Base-by-base conservation (phyloP, 2,797 vertebrate species). In the Oryzias sinensis region DNA sequence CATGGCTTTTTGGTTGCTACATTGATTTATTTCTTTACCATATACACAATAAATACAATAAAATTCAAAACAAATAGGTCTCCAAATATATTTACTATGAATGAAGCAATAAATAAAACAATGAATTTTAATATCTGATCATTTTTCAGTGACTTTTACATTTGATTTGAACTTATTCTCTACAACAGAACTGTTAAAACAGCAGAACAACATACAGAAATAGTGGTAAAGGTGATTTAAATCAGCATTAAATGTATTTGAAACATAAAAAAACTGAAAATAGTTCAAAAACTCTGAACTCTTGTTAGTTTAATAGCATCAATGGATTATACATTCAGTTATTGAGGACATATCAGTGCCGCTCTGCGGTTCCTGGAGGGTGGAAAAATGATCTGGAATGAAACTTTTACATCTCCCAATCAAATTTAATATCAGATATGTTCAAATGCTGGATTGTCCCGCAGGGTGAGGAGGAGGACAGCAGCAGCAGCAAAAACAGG, bases 271-370 rank as follows among this genome's bases (percentile, higher is more conserved):
- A 18, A 16, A 62, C 25, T 50, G 22, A 50, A 8, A 24, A 55
- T 63, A 51, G 41, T 64, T 7, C 62, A 50, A 33, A 22, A 56
- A 50, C 27, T 1, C 5, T 47, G 42, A 56, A 4, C 48, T 53
- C 58, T 52, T 57, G 46, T 58, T 56, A 33, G 68, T 60, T 78
- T 75, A 78, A 81, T 44, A 81, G 80, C 77, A 81, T 82, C 60
- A 60, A 63, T 43, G 54, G 72, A 78, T 77, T 69, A 46, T 85
- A 90, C 89, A 90, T 90, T 91, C 90, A 85, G 43, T 45, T 65
- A 59, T 77, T 47, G 58, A 65, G 24, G 49, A 68, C 51, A 65
- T 5, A 57, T 54, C 44, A 14, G 48, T 56, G 71, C 71, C 65
- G 67, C 67, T 72, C 54, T 61, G 54, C 64, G 22, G 59, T 77